These are phyloP conservation scores for Pedionomus torquatus DNA, from an alignment of 2,113 vertebrate genomes.

Conservation along the genomic window DNA sequence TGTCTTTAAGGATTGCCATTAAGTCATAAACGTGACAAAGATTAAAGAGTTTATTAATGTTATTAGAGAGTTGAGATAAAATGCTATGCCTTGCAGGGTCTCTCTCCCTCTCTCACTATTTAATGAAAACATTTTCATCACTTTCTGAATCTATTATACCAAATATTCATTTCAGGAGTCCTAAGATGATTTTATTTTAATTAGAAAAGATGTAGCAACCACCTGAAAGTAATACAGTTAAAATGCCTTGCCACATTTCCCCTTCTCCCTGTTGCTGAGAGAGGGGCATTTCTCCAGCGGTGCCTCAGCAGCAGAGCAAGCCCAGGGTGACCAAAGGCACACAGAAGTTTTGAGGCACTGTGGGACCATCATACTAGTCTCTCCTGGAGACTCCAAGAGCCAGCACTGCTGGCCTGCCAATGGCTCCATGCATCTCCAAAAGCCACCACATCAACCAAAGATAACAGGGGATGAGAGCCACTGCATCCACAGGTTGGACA, in stretches of 20 bases:
- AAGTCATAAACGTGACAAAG: conserved; percentile 78
- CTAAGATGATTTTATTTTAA: conserved; percentile 78
- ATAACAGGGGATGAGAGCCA: neutral
- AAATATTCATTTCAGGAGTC: conserved; percentile 75
- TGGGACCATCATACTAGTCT: fast-evolving
- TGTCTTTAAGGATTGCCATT: conserved; percentile 76
- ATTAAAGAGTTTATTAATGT: conserved; percentile 83
- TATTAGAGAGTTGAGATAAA: conserved; percentile 79
- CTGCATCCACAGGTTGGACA: neutral
- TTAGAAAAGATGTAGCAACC: conserved; percentile 72
- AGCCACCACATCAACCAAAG: fast-evolving
- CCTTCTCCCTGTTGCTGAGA: fast-evolving
- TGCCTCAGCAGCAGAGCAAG: fast-evolving
- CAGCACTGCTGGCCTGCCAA: neutral
- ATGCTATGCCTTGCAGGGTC: conserved; percentile 79
- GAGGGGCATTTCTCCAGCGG: neutral
- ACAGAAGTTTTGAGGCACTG: neutral
- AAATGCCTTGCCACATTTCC: neutral
- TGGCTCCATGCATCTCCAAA: neutral
- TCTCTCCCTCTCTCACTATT: conserved; percentile 64
- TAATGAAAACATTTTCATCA: conserved; percentile 84
- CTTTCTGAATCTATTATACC: conserved; percentile 75
- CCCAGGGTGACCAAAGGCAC: neutral
- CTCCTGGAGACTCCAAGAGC: neutral
- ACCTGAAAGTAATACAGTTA: conserved; percentile 66